A percentile compares a stretch with the other conserved stretches of the same genome.
Conservation (phyloP, 2,888 invertebrate species). For the Tetranychus truncatus region DNA sequence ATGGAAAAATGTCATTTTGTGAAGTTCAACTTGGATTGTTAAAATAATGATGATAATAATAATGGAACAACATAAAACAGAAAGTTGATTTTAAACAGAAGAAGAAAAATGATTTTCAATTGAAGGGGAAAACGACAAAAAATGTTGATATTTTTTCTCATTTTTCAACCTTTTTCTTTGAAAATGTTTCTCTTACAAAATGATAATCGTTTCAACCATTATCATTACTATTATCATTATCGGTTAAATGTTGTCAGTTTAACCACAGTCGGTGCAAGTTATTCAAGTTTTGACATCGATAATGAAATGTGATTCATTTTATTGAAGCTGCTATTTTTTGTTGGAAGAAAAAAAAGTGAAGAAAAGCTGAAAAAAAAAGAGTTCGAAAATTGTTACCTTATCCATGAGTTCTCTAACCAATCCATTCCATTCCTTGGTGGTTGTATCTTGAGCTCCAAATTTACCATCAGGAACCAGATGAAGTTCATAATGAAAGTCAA, state of each 20-base stretch:
- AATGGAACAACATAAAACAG: too few species aligned
- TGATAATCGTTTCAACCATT: not conserved
- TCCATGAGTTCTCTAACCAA: constrained; percentile 35
- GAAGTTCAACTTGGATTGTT: not conserved
- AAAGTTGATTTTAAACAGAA: not conserved
- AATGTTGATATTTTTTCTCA: not conserved
- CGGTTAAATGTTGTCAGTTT: not conserved
- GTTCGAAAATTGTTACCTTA: constrained; percentile 23
- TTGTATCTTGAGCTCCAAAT: constrained; percentile 49
- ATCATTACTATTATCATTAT: not conserved
- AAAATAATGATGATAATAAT: too few species aligned
- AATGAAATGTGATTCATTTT: too few species aligned
- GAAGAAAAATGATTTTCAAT: not conserved
- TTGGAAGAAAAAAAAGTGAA: too few species aligned
- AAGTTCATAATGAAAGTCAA: constrained; percentile 70
- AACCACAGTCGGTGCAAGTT: not conserved
- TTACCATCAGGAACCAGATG: constrained; percentile 63
- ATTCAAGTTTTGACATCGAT: too few species aligned
- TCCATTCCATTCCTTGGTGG: constrained; percentile 34
- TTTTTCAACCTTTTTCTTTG: not conserved
- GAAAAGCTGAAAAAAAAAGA: not conserved
- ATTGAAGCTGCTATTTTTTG: too few species aligned
- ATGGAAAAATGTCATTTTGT: not conserved
- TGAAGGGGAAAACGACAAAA: not conserved
- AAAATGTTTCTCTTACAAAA: not conserved